Percentiles rank a stretch among this genome's conserved stretches.
Evolutionary conservation across 2,888 invertebrate species (phyloP).

Genomic region (Helleia helle): DNA sequence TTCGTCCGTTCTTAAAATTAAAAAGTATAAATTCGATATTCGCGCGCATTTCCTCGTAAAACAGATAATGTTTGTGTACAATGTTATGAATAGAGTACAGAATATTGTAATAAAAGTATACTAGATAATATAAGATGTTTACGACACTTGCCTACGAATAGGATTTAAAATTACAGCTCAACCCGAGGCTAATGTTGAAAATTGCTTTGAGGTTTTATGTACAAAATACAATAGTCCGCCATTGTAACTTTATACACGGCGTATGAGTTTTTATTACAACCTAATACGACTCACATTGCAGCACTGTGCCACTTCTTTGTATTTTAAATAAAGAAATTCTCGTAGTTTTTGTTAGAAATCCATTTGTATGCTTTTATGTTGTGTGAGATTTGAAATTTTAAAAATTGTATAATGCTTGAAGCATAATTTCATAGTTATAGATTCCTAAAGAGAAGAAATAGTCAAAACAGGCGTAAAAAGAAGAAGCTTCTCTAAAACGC

Average conservation of each 20-base stretch:
- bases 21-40: background rate
- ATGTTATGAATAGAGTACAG: conserved; percentile 6
- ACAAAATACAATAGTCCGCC: conserved; percentile 12
- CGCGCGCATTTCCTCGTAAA: no score
- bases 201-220: conserved; percentile 13
- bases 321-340: conserved; percentile 8
- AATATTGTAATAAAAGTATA: conserved; percentile 8
- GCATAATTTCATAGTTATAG: no score
- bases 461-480: no score
- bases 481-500: no score
- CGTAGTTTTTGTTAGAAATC: conserved; percentile 8
- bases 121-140: conserved; percentile 11
- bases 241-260: conserved; percentile 4
- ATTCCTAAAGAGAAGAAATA: no score
- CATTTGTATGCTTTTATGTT: conserved; percentile 7
- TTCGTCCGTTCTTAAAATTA: background rate
- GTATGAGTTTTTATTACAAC: background rate
- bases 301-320: background rate
- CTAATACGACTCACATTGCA: conserved; percentile 1
- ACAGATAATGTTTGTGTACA: no score
- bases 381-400: background rate
- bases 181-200: conserved; percentile 12
- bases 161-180: conserved; percentile 9
- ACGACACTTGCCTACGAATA: conserved; percentile 11
- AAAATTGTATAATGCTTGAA: no score